phyloP scores from a whole-genome alignment of 1,140 invertebrate genomes.

The Watersipora subatra region DNA sequence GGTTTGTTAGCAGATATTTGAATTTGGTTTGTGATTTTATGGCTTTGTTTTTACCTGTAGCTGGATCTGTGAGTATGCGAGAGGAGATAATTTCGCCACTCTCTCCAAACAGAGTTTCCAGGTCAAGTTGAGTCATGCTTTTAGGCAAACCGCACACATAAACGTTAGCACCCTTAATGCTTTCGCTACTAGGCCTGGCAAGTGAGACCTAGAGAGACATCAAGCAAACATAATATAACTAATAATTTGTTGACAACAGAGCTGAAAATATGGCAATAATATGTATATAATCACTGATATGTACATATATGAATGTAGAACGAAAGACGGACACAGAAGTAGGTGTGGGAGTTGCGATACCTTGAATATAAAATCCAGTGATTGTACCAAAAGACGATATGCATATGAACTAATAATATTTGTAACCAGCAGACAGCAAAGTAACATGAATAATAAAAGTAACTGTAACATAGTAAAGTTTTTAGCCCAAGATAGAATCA shows the following conservation, averaged over 20 bases:
- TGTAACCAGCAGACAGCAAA: too few species aligned
- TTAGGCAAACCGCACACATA: conserved; percentile 83
- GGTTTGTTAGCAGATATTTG: too few species aligned
- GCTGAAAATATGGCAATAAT: conserved; percentile 14
- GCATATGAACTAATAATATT: too few species aligned
- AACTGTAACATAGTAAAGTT: too few species aligned
- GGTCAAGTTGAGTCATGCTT: conserved; percentile 48
- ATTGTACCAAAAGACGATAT: too few species aligned
- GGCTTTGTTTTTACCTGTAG: conserved; percentile 56
- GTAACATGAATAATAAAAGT: too few species aligned
- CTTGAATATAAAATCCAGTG: neutral
- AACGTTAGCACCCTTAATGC: conserved; percentile 85
- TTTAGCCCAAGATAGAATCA: too few species aligned
- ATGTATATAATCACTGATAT: too few species aligned
- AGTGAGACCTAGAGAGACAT: conserved; percentile 65
- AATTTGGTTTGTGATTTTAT: too few species aligned
- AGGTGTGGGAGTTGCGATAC: neutral
- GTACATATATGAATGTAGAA: too few species aligned
- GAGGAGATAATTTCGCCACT: conserved; percentile 79
- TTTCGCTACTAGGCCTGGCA: conserved; percentile 73
- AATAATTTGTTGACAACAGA: conserved; percentile 13
- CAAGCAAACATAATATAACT: conserved; percentile 18
- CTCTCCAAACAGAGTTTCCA: conserved; percentile 68
- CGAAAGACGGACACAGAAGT: neutral
- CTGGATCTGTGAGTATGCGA: conserved; percentile 72